A percentile compares a stretch with the other conserved stretches of the same genome.
These are phyloP conservation scores for Spea hammondii DNA, from an alignment of 2,797 vertebrate species.

Conservation along the genomic window DNA sequence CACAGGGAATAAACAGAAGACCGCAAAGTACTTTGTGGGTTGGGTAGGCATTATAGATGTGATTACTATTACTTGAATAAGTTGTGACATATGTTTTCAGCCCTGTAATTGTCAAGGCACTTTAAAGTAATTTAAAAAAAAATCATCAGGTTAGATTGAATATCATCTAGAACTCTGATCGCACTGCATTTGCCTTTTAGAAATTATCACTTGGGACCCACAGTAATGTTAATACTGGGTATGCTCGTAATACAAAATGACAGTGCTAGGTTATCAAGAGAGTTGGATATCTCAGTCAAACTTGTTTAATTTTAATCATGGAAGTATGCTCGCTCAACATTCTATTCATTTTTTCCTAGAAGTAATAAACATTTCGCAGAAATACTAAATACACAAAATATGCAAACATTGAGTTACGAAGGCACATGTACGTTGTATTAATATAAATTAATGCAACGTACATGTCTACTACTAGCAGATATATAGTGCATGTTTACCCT, in stretches of 20 bases:
- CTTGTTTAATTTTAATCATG: conserved; percentile 37
- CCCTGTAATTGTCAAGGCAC: conserved; percentile 31
- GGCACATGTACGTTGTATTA: too few relatives aligned
- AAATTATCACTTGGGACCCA: conserved; percentile 30
- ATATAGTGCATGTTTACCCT: too few relatives aligned
- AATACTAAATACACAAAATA: too few relatives aligned
- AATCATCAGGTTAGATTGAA: conserved; percentile 34
- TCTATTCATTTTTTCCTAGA: not conserved
- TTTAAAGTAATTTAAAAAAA: conserved; percentile 45
- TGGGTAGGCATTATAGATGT: not conserved
- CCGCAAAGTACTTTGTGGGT: not conserved
- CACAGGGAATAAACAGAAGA: fast-evolving
- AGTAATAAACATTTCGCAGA: too few relatives aligned
- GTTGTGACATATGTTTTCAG: conserved; percentile 29
- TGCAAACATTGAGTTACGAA: too few relatives aligned
- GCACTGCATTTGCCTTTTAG: conserved; percentile 14
- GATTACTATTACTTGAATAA: conserved; percentile 2
- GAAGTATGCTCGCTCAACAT: conserved; percentile 20
- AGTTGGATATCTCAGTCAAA: conserved; percentile 30
- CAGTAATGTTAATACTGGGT: conserved; percentile 29
- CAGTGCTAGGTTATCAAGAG: conserved; percentile 13
- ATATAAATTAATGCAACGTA: too few relatives aligned
- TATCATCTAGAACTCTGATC: conserved; percentile 5
- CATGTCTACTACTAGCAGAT: too few relatives aligned
- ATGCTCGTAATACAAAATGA: conserved; percentile 10